These are phyloP conservation scores for Pocillopora damicornis DNA, from an alignment of 64 coral and sea anemone species.

Conservation along the genomic window DNA sequence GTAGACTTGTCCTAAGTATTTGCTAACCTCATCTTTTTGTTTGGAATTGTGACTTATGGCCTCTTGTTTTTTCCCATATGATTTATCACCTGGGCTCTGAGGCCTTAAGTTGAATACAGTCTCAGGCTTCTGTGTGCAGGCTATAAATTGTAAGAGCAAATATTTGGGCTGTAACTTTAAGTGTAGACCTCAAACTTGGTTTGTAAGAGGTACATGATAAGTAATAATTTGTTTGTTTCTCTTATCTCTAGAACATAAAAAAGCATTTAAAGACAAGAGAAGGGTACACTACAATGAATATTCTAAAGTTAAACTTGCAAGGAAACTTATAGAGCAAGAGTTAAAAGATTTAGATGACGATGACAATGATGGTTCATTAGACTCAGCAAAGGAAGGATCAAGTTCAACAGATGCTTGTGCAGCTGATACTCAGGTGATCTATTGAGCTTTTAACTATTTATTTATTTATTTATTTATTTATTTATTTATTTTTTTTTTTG, in stretches of 20 bases:
- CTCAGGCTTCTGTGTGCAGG: too few species aligned
- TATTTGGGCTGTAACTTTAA: too few species aligned
- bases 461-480: too few species aligned
- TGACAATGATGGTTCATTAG: constrained; percentile 23
- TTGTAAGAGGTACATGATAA: not conserved
- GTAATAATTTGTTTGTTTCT: not conserved
- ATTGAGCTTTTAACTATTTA: not conserved
- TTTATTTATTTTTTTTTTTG: too few species aligned
- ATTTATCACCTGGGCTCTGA: too few species aligned
- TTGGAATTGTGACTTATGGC: too few species aligned
- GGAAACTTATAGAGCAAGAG: constrained; percentile 91
- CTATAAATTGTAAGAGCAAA: too few species aligned
- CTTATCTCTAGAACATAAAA: constrained; percentile 45
- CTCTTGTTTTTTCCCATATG: too few species aligned
- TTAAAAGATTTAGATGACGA: constrained; percentile 91
- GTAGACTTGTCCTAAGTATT: too few species aligned
- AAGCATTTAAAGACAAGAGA: constrained; percentile 79
- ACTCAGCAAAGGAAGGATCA: not conserved
- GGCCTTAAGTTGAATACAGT: too few species aligned
- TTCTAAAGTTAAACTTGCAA: constrained; percentile 83
- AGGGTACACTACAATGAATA: constrained; percentile 95
- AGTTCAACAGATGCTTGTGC: not conserved
- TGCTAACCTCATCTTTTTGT: too few species aligned
- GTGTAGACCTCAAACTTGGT: too few species aligned
- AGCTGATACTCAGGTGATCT: constrained; percentile 17